Conservation (phyloP, 2,888 invertebrate genomes). For the Synanthedon myopaeformis region DNA sequence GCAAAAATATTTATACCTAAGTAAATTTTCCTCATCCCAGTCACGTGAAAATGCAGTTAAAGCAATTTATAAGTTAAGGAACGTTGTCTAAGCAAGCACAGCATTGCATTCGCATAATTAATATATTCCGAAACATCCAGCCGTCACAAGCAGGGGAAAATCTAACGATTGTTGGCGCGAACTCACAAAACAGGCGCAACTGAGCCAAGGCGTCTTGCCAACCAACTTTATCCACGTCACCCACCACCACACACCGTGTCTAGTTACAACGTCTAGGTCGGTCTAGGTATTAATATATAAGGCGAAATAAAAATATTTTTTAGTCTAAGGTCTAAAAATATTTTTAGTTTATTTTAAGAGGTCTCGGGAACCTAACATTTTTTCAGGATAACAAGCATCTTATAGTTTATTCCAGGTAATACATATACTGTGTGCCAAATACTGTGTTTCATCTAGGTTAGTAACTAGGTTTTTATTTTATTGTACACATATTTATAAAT, state of each 20-base stretch:
- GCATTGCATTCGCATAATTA: not conserved
- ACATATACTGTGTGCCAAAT: too few species aligned
- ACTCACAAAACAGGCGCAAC: constrained; percentile 34
- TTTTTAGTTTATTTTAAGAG: too few species aligned
- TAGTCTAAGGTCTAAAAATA: not conserved
- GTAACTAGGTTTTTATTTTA: not conserved
- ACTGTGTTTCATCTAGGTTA: too few species aligned
- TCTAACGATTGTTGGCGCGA: constrained; percentile 45
- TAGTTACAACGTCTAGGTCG: not conserved
- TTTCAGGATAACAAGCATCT: too few species aligned
- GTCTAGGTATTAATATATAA: not conserved
- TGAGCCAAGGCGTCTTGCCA: constrained; percentile 50
- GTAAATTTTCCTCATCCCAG: too few species aligned
- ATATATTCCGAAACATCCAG: not conserved
- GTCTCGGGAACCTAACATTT: too few species aligned
- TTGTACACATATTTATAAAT: too few species aligned
- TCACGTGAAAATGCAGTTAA: too few species aligned
- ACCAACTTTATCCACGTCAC: constrained; percentile 31
- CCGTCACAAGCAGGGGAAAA: constrained; percentile 28
- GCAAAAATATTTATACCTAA: too few species aligned
- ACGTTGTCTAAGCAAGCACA: not conserved
- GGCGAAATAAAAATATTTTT: not conserved
- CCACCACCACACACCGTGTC: not conserved
- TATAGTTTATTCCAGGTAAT: too few species aligned
- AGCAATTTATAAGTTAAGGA: not conserved